Percentiles rank a stretch among this genome's conserved stretches.
Conservation (phyloP, 2,797 vertebrate genomes). For the Paedocypris micromegethes region DNA sequence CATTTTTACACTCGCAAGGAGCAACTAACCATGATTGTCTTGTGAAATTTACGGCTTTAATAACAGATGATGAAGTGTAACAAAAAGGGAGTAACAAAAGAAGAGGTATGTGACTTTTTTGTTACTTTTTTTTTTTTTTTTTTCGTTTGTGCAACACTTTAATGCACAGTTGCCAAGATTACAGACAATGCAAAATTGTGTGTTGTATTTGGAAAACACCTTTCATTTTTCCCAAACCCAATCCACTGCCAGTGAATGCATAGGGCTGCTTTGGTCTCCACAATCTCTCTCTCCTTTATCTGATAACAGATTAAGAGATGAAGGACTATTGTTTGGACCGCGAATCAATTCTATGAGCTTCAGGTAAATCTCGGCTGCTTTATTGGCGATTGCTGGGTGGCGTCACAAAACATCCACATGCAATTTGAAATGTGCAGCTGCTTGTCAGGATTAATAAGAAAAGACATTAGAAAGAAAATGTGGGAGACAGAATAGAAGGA, state of each 20-base stretch:
- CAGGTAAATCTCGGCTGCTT: constrained; percentile 33
- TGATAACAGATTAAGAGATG: constrained; percentile 43
- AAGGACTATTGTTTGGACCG: constrained; percentile 5
- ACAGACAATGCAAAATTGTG: constrained; percentile 79
- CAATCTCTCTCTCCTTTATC: constrained; percentile 26
- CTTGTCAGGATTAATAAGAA: constrained; percentile 26
- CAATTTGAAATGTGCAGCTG: constrained; percentile 26
- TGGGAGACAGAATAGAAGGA: constrained; percentile 6
- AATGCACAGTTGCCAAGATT: constrained; percentile 63
- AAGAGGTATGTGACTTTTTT: constrained; percentile 53
- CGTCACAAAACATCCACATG: constrained; percentile 35
- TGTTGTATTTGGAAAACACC: constrained; percentile 69
- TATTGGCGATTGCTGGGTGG: constrained; percentile 20
- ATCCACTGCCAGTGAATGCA: constrained; percentile 58
- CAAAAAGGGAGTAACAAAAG: constrained; percentile 54
- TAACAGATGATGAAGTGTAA: constrained; percentile 51
- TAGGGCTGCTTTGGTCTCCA: constrained; percentile 79
- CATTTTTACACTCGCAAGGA: constrained; percentile 25
- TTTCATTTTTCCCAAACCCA: constrained; percentile 61
- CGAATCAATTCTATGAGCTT: constrained; percentile 11
- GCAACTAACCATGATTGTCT: constrained; percentile 36
- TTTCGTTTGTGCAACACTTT: constrained; percentile 41
- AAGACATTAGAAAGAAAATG: constrained; percentile 3
- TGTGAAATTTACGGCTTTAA: constrained; percentile 58
- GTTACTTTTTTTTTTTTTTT: constrained; percentile 35